phyloP scores from a whole-genome alignment of 2,113 vertebrate genomes.

The Rafetus swinhoei region DNA sequence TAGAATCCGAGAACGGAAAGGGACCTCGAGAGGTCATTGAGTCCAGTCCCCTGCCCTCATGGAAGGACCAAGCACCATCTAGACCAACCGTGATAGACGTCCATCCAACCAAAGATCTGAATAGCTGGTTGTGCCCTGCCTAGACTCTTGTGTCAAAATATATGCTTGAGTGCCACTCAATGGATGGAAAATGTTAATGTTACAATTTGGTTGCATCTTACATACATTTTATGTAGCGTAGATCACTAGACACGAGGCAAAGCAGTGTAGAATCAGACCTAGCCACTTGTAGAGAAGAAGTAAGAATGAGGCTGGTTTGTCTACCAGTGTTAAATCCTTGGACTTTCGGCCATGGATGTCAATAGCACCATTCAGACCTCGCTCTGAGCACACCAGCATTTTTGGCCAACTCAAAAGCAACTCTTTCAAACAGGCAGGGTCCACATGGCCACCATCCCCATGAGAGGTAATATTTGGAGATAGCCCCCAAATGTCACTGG shows the following conservation, averaged over 20 bases:
- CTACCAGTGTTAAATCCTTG: not conserved
- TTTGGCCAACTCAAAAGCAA: not conserved
- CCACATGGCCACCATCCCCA: not conserved
- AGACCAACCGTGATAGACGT: too few species aligned
- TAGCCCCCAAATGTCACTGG: not conserved
- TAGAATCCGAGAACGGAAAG: too few species aligned
- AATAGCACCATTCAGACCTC: not conserved
- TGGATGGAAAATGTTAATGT: not conserved
- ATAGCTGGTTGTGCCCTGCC: not conserved
- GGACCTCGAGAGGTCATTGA: too few species aligned
- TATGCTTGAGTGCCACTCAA: not conserved
- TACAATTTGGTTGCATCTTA: not conserved
- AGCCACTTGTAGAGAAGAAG: not conserved
- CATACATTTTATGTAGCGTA: not conserved
- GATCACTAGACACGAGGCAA: not conserved
- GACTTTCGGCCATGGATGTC: not conserved
- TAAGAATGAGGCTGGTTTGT: not conserved
- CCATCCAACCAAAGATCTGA: not conserved
- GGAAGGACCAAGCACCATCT: too few species aligned
- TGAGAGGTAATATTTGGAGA: not conserved
- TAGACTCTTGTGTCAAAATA: not conserved
- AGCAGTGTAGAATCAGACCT: not conserved
- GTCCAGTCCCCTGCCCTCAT: too few species aligned
- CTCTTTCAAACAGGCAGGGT: not conserved
- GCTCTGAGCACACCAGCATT: not conserved